Evolutionary conservation across 2,113 vertebrate species (phyloP).

Genomic region (Mormoops blainvillei): DNA sequence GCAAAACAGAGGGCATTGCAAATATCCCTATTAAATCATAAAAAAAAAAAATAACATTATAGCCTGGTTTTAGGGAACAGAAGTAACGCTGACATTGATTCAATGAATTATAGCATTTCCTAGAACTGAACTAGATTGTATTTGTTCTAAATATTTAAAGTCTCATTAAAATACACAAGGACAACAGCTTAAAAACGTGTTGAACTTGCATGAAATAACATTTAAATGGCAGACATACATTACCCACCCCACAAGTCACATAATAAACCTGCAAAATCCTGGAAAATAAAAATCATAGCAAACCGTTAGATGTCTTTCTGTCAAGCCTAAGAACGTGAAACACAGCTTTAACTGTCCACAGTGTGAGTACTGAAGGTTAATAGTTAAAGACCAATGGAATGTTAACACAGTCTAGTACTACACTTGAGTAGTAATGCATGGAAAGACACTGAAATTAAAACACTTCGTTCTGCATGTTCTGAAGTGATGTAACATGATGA

Average conservation of each 20-base stretch:
- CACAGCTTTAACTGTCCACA: constrained; percentile 73
- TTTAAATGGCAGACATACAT: not conserved
- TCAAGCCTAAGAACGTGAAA: not conserved
- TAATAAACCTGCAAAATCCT: constrained; percentile 30
- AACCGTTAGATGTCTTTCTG: constrained; percentile 23
- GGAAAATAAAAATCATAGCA: constrained; percentile 36
- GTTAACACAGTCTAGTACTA: constrained; percentile 81
- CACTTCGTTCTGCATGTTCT: constrained; percentile 74
- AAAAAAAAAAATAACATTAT: not conserved
- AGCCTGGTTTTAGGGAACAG: not conserved
- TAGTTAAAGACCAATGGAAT: constrained; percentile 82
- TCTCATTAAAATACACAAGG: constrained; percentile 57
- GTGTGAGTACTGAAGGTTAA: constrained; percentile 80
- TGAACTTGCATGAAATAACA: constrained; percentile 15
- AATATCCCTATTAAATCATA: not conserved
- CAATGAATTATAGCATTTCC: not conserved
- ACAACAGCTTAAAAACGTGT: constrained; percentile 68
- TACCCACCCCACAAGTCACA: not conserved
- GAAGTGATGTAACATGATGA: constrained; percentile 72
- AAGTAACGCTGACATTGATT: not conserved
- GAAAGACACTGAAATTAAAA: constrained; percentile 83
- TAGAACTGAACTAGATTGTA: constrained; percentile 37
- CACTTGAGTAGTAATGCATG: constrained; percentile 81
- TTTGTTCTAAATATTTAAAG: constrained; percentile 76
- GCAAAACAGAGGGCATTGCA: not conserved